phyloP scores from a whole-genome alignment of 2,113 vertebrate species.

The Emydocephalus ijimae region DNA sequence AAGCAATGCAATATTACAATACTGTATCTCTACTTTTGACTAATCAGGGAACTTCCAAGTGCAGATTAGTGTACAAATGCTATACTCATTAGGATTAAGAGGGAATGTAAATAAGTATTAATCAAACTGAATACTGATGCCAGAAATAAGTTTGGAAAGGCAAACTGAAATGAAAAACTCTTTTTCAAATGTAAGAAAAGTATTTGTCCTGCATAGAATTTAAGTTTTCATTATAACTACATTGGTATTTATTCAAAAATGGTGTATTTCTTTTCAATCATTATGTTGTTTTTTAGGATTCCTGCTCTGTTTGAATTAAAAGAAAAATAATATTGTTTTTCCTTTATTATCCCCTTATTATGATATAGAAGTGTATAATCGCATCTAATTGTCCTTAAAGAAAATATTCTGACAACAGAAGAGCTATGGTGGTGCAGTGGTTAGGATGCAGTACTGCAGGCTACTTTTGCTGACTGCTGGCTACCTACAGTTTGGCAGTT shows the following conservation, averaged over 20 bases:
- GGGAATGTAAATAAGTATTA: neutral
- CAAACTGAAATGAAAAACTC: neutral
- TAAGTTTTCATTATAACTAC: neutral
- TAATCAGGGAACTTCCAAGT: neutral
- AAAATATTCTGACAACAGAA: constrained; percentile 12
- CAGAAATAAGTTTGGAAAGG: neutral
- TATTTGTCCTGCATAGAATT: neutral
- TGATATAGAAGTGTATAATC: neutral
- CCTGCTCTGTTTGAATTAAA: neutral
- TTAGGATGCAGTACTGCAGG: too few relatives aligned
- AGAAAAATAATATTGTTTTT: neutral
- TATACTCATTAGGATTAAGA: neutral
- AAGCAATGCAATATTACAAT: neutral
- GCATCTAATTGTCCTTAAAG: neutral
- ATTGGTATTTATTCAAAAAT: neutral
- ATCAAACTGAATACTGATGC: neutral
- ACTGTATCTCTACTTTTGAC: constrained; percentile 13
- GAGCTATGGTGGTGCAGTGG: neutral
- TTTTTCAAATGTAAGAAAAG: neutral
- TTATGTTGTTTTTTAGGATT: neutral
- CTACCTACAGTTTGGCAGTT: too few relatives aligned
- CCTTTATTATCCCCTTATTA: neutral
- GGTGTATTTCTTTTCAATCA: neutral
- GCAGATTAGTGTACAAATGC: neutral
- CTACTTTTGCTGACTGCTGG: too few relatives aligned